Base-by-base conservation (phyloP, 2,888 invertebrate genomes). In the Harmothoe impar region DNA sequence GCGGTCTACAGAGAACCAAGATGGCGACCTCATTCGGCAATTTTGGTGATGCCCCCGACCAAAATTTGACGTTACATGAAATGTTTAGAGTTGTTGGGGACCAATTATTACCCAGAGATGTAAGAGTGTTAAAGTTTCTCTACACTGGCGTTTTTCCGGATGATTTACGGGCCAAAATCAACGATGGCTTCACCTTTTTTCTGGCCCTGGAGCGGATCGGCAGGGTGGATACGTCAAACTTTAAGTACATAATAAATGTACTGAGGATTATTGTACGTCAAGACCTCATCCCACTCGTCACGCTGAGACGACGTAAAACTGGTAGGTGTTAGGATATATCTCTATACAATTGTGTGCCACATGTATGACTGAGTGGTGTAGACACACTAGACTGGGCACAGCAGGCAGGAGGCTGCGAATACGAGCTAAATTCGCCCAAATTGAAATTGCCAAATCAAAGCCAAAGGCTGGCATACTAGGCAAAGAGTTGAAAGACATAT, bases 21-120 rank as follows among this genome's bases (percentile, higher is more conserved):
- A 90, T 90, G 90, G 90, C 90, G 86, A 86, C 68, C 43, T n/a
- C 33, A n/a, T 35, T 62, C 25, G 86, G 56, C 35, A 51, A 86
- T 62, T 62, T 35, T 90, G 52, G 33, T 51, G 85, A 62, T 35
- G 33, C n/a, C 7, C 10, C 56, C 25, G 85, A 62, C 12, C 68
- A 68, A 90, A 90, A 85, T 90, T 62, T 85, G 86, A 81, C 91
- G 54, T 89, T 94, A 23, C 93, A 93, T 52, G 93, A 93, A 91
- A 93, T 94, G 93, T 94, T 94, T 89, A 89, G 92, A 56, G 91
- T 93, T 89, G 91, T 94, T 31, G 93, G 93, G n/a, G 92, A 93
- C 89, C 94, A 94, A 78, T 91, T 94, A 91, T 92, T 93, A n/a
- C 78, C 90, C 23, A 88, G 81, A 43, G 93, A 94, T 68, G 89